phyloP scores from a whole-genome alignment of 2,888 invertebrate species.

The Pseudeuparius sepicola region DNA sequence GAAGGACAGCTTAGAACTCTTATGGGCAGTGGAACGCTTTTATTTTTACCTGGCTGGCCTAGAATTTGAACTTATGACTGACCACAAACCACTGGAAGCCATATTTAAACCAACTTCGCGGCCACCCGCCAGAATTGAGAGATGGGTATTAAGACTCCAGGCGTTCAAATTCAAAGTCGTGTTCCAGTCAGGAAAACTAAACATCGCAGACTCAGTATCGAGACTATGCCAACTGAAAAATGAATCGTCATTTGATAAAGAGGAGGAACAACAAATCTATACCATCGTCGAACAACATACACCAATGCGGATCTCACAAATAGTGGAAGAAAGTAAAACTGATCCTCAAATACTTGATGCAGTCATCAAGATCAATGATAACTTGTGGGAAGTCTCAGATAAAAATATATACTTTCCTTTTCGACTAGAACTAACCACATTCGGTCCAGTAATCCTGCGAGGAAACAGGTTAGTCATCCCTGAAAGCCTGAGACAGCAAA shows the following conservation, averaged over 20 bases:
- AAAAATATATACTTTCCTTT: slow-evolving; percentile 21
- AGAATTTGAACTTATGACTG: slow-evolving; percentile 32
- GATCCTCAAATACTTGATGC: slow-evolving; percentile 14
- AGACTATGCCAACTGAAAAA: slow-evolving; percentile 17
- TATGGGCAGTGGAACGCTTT: slow-evolving; percentile 36
- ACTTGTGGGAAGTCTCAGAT: slow-evolving; percentile 17
- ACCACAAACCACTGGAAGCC: slow-evolving; percentile 33
- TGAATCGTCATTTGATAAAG: slow-evolving; percentile 17
- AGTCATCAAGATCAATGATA: slow-evolving; percentile 11
- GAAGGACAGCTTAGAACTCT: slow-evolving; percentile 33
- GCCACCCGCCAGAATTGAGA: slow-evolving; percentile 23
- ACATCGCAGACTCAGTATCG: slow-evolving; percentile 26
- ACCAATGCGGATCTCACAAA: slow-evolving; percentile 14
- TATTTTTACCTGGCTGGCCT: slow-evolving; percentile 35
- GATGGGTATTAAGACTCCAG: slow-evolving; percentile 23
- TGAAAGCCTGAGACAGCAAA: slow-evolving; percentile 12
- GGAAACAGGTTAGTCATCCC: slow-evolving; percentile 22
- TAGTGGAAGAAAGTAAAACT: slow-evolving; percentile 15
- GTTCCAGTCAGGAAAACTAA: slow-evolving; percentile 21
- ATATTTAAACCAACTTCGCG: slow-evolving; percentile 27
- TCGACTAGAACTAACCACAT: slow-evolving; percentile 18
- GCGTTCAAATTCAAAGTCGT: slow-evolving; percentile 20
- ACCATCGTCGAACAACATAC: slow-evolving; percentile 17
- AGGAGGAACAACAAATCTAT: slow-evolving; percentile 20
- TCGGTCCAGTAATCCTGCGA: slow-evolving; percentile 22